These are phyloP conservation scores for Poecile montanus DNA, from an alignment of 2,797 vertebrate genomes.

Conservation along the genomic window DNA sequence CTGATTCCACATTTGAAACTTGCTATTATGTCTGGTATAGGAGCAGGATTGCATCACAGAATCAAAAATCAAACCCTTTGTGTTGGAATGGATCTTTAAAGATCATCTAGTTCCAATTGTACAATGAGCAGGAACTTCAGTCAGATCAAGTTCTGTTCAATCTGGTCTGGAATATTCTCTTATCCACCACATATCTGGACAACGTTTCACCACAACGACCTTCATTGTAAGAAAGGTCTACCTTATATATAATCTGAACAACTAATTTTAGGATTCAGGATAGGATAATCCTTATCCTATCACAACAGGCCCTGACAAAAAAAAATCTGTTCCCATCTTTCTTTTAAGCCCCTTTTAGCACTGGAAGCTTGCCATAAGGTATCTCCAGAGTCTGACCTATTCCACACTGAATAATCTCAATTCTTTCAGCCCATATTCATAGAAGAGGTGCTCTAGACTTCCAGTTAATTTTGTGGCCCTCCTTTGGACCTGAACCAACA, in stretches of 20 bases:
- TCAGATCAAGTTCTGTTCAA: neutral
- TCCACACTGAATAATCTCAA: neutral
- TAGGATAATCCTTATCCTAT: accelerated
- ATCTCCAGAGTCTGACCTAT: neutral
- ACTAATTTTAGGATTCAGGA: neutral
- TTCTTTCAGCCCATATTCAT: neutral
- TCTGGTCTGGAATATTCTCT: neutral
- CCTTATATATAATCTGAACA: neutral
- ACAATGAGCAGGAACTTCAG: neutral
- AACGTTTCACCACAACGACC: neutral
- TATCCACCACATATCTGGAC: too few relatives aligned
- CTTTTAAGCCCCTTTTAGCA: neutral
- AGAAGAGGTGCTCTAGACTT: neutral
- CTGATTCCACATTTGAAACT: neutral
- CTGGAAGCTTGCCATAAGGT: accelerated
- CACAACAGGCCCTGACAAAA: accelerated
- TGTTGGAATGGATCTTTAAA: neutral
- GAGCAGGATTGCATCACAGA: neutral
- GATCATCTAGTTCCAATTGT: neutral
- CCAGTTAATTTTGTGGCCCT: neutral
- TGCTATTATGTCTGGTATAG: neutral
- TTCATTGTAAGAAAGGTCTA: neutral
- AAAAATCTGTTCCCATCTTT: neutral
- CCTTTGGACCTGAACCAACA: neutral
- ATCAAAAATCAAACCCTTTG: neutral